Base-by-base conservation (phyloP, 2,888 invertebrate genomes). In the Parnassius glacialis region DNA sequence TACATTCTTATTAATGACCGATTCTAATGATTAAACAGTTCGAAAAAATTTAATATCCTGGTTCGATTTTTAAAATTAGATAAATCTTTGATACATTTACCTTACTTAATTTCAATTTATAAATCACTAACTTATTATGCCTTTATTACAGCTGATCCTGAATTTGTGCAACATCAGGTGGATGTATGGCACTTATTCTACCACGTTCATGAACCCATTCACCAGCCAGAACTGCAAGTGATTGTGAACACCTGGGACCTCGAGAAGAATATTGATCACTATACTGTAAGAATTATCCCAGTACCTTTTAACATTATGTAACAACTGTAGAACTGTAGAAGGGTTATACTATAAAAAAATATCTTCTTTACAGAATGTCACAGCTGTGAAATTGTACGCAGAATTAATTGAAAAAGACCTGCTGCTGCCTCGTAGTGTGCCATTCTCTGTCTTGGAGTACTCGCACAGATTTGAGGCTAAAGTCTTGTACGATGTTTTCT, bases 401-500 rank as follows among this genome's bases (percentile, higher is more conserved):
- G 83, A 92, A 41, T 78, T 93, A 68, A 92, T 93, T 72, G 84
- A 92, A 58, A 74, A 90, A 57, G 81, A 90, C 56, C 92, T 93
- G 70, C 74, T 91, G 44, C 81, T 95, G 45, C 94, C 94, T 2
- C 89, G 91, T 52, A 92, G 92, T 52, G 90, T 93, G 50, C 92
- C 93, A 2, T 95, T 94, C 89, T 92, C 93, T 5, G 75, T 92
- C 44, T 84, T 92, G 65, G 85, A 94, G 67, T 78, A 83, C 12
- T 76, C 80, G 1, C 94, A 95, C 64, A 85, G 92, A 57, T 92
- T 93, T 71, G 94, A 96, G 76, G 94, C 93, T 10, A 77, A 92
- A 5, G 93, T 93, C 9, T 81, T 96, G 25, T 94, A 94, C 84
- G 93, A 94, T 75, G 86, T 95, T 61, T 90, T 96, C 68, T 93